Evolutionary conservation across 2,888 invertebrate species (phyloP).

Genomic region (Leucania comma): DNA sequence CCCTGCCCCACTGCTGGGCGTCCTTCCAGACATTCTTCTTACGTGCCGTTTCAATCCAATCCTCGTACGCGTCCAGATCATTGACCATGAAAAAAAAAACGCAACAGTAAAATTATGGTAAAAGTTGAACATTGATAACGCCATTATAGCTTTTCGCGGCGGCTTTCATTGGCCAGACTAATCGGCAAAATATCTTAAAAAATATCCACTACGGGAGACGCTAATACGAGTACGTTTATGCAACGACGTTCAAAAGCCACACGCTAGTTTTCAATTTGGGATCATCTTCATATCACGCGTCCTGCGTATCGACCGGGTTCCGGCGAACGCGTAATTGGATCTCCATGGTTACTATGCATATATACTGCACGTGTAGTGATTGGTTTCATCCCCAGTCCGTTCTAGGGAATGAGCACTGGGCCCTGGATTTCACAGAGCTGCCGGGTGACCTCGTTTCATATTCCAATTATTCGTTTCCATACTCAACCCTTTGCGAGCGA

Average conservation of each 20-base stretch:
- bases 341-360: slow-evolving; percentile 4
- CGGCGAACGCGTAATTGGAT: slow-evolving; percentile 34
- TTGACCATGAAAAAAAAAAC: background rate
- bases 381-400: slow-evolving; percentile 3
- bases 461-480: slow-evolving; percentile 14
- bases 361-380: background rate
- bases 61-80: too few species aligned
- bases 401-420: slow-evolving; percentile 4
- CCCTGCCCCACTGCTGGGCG: background rate
- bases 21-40: too few species aligned
- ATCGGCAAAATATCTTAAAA: too few species aligned
- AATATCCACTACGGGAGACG: too few species aligned
- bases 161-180: background rate
- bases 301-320: slow-evolving; percentile 42
- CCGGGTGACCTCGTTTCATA: slow-evolving; percentile 8
- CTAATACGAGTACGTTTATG: background rate
- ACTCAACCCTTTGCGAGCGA: slow-evolving; percentile 6
- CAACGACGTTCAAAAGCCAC: background rate
- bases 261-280: background rate
- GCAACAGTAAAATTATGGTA: background rate
- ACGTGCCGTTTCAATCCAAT: too few species aligned
- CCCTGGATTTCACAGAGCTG: slow-evolving; percentile 14
- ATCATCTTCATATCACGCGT: slow-evolving; percentile 11
- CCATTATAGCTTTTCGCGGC: background rate
- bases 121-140: background rate